A percentile compares a stretch with the other conserved stretches of the same genome.
phyloP scores from a whole-genome alignment of 2,888 invertebrate species.

The Nymphalis c-album region DNA sequence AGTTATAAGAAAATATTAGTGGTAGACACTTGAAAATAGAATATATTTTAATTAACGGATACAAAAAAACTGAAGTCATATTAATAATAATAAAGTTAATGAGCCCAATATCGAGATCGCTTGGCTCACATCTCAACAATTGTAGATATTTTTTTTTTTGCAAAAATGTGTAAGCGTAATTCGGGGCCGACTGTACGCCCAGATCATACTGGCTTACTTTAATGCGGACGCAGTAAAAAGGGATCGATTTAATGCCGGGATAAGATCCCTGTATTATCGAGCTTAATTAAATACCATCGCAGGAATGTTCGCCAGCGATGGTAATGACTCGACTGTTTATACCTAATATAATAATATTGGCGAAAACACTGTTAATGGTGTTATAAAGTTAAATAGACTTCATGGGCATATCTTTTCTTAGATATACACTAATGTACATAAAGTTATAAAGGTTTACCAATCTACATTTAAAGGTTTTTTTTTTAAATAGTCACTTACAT shows the following conservation, averaged over 20 bases:
- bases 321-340: conserved; percentile 16
- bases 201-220: conserved; percentile 23
- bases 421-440: not conserved
- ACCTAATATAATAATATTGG: conserved; percentile 3
- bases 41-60: too few relatives aligned
- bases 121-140: not conserved
- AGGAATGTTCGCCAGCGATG: conserved; percentile 18
- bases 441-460: too few relatives aligned
- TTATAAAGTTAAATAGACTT: not conserved
- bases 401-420: not conserved
- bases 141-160: not conserved
- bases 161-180: not conserved
- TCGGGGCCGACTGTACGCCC: conserved; percentile 5
- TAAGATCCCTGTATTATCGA: conserved; percentile 44
- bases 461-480: too few relatives aligned
- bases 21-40: too few relatives aligned
- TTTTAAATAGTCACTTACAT: too few relatives aligned
- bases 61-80: too few relatives aligned
- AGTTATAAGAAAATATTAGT: too few relatives aligned
- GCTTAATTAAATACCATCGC: conserved; percentile 45
- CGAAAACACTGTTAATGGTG: not conserved
- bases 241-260: conserved; percentile 46
- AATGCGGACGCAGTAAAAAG: conserved; percentile 43
- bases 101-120: too few relatives aligned
- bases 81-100: too few relatives aligned